Evolutionary conservation across 2,888 invertebrate genomes (phyloP).

Genomic region (Schizotus pectinicornis): DNA sequence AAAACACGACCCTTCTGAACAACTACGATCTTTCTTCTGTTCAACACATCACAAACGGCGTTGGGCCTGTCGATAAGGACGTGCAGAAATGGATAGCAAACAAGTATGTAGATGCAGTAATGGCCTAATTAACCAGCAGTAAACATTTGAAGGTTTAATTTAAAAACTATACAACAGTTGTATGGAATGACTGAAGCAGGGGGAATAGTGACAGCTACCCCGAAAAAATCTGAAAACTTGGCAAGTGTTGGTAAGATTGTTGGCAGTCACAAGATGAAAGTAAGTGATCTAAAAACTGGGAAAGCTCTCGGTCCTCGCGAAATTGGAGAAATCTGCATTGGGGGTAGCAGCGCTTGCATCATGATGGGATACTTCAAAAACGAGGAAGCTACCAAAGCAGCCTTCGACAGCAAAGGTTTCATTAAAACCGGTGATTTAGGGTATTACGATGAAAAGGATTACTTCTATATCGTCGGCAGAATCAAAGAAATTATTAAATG

Average conservation of each 20-base stretch:
- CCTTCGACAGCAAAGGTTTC: slow-evolving; percentile 77
- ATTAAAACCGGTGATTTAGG: slow-evolving; percentile 82
- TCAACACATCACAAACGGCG: neutral
- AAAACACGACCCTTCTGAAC: slow-evolving; percentile 3
- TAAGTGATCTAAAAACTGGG: slow-evolving; percentile 63
- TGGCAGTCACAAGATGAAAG: slow-evolving; percentile 53
- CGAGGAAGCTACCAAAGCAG: slow-evolving; percentile 65
- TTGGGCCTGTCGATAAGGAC: too few relatives aligned
- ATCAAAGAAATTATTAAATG: slow-evolving; percentile 91
- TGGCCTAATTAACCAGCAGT: too few relatives aligned
- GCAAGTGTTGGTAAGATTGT: too few relatives aligned
- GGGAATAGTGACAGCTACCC: slow-evolving; percentile 32
- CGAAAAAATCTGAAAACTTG: too few relatives aligned
- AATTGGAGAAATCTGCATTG: slow-evolving; percentile 80
- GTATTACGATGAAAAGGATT: slow-evolving; percentile 77
- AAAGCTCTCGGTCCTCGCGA: slow-evolving; percentile 60
- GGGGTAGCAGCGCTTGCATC: slow-evolving; percentile 67
- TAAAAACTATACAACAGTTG: too few relatives aligned
- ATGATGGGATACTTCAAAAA: slow-evolving; percentile 80
- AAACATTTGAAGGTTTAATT: too few relatives aligned
- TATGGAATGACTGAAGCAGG: too few relatives aligned
- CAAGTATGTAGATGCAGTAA: too few relatives aligned
- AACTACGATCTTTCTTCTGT: slow-evolving; percentile 7
- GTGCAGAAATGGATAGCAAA: too few relatives aligned
- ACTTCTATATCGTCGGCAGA: slow-evolving; percentile 82